Conservation (phyloP, 2,113 vertebrate species). For the Dermatemys mawii region DNA sequence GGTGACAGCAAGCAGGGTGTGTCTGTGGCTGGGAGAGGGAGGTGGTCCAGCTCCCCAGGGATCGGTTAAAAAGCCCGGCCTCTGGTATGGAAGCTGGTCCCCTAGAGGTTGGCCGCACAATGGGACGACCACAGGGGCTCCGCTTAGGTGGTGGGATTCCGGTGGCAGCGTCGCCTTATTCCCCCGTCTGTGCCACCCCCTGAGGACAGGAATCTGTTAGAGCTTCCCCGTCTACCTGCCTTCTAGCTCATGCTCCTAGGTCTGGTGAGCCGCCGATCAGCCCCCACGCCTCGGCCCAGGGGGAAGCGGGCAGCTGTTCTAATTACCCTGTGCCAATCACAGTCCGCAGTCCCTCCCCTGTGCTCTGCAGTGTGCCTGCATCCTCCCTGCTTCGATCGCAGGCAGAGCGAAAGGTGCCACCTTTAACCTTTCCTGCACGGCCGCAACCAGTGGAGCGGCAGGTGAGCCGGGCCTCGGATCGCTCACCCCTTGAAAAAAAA, state of each 20-base stretch:
- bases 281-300: no score
- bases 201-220: no score
- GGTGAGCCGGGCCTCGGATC: neutral
- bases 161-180: neutral
- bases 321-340: neutral
- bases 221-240: no score
- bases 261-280: neutral
- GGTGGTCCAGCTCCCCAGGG: no score
- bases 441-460: neutral
- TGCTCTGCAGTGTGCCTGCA: neutral
- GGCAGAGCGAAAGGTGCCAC: neutral
- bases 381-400: neutral
- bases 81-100: neutral
- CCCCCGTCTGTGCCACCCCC: neutral
- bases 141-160: neutral
- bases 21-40: no score
- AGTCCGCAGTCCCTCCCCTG: neutral
- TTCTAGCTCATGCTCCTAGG: neutral
- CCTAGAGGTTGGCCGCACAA: neutral
- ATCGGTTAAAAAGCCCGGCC: no score
- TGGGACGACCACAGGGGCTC: neutral
- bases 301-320: neutral
- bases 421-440: neutral
- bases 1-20: no score
- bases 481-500: neutral